A percentile compares a stretch with the other conserved stretches of the same genome.
Conservation (phyloP, 2,888 invertebrate species). For the Mellilla xanthometata region DNA sequence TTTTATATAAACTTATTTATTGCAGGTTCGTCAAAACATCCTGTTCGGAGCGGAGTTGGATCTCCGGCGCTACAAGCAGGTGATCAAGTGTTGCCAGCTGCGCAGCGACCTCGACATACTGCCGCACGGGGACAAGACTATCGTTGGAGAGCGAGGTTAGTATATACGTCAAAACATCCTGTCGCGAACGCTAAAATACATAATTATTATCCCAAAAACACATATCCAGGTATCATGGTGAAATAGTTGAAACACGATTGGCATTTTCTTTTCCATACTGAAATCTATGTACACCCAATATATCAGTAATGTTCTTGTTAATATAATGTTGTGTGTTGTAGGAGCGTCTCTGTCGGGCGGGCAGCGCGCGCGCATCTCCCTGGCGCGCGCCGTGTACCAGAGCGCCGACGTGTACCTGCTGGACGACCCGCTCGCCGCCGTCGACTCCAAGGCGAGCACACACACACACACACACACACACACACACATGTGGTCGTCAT, state of each 20-base stretch:
- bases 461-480: no score
- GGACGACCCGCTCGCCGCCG: slow-evolving; percentile 84
- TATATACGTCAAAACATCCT: no score
- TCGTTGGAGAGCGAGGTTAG: slow-evolving; percentile 86
- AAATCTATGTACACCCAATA: no score
- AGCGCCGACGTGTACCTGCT: slow-evolving; percentile 84
- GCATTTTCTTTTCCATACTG: no score
- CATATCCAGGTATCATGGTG: no score
- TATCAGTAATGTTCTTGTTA: neutral
- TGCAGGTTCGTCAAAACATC: slow-evolving; percentile 89
- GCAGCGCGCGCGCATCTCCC: slow-evolving; percentile 83
- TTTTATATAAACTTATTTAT: no score
- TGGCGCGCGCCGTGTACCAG: slow-evolving; percentile 82
- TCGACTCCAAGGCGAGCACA: slow-evolving; percentile 81
- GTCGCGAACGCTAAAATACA: no score
- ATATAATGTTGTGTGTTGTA: slow-evolving; percentile 24
- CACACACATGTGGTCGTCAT: no score
- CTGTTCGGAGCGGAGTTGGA: slow-evolving; percentile 86
- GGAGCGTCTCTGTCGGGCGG: slow-evolving; percentile 86
- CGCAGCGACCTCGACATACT: slow-evolving; percentile 84
- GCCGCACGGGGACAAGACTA: slow-evolving; percentile 84
- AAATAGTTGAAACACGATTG: no score
- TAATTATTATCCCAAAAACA: no score
- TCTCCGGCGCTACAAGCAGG: slow-evolving; percentile 77
- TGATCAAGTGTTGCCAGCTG: slow-evolving; percentile 82